Evolutionary conservation across 1,140 invertebrate genomes (phyloP), one percentile per base, ranked within the genome.

Genomic region (Drosophila oshimai): DNA sequence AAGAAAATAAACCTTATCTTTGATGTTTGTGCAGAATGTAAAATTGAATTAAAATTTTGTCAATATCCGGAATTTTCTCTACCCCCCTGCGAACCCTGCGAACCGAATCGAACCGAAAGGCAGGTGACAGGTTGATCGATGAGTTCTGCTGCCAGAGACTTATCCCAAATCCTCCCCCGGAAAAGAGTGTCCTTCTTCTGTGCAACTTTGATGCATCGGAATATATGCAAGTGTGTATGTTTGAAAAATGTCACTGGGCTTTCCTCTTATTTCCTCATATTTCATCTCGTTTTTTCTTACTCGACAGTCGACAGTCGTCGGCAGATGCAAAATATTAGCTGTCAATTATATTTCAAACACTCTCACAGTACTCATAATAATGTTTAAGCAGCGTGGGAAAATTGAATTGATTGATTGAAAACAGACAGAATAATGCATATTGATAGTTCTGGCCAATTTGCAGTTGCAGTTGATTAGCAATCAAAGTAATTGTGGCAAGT

Each of bases 91-190:
- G 4, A n/a, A 6, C 9, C 10, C 12, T 37, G 12, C 29, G 12
- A 44, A 15, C 6, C 26, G 34, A 22, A 12, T 41, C 4, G 17
- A 4, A 7, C 4, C 34, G 0, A n/a, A 15, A 6, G 41, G 13
- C 33, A 45, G 53, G 33, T 84, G 79, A 78, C 79, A 83, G 72
- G 45, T 70, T 84, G 79, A 83, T 75, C 69, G 79, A 83, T 83
- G 79, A 84, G 72, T 81, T 81, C 50, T 64, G 45, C 50, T 64
- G 45, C 60, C 44, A 45, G 55, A 34, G 67, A 71, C 50, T 39
- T 70, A 39, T 55, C 6, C 24, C n/a, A 18, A 24, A 24, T 15
- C n/a, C 26, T 22, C 33, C 10, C 2, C 42, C 54, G 7, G 29
- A 26, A 33, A 49, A 34, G 29, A 12, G 29, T 13, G 17, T 9